Evolutionary conservation across 1,140 invertebrate species (phyloP).

Genomic region (Drosophila melanica): DNA sequence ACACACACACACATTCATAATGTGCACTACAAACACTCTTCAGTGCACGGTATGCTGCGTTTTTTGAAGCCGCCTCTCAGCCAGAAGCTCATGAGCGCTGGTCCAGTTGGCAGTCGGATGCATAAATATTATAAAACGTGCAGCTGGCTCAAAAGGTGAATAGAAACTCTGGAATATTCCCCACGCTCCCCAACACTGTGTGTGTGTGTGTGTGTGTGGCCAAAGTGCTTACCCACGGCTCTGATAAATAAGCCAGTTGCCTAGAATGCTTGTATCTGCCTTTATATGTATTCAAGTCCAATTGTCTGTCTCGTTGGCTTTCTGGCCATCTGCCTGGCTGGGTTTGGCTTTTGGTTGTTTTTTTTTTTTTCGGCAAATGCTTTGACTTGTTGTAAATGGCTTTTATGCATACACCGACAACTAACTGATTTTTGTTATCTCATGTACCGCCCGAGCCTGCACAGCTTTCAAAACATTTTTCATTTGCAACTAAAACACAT

Average conservation of each 20-base stretch:
- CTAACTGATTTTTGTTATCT: conserved; percentile 49
- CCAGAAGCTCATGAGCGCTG: conserved; percentile 43
- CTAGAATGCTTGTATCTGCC: conserved; percentile 27
- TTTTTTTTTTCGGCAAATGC: conserved; percentile 49
- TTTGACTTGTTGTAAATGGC: conserved; percentile 54
- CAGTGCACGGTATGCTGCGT: conserved; percentile 1
- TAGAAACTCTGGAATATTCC: conserved; percentile 22
- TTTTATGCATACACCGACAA: conserved; percentile 56
- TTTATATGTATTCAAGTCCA: conserved; percentile 10
- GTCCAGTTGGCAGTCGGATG: conserved; percentile 66
- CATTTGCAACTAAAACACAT: conserved; percentile 31
- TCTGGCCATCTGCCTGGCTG: conserved; percentile 17
- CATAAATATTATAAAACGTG: conserved; percentile 81
- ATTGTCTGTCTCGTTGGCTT: conserved; percentile 40
- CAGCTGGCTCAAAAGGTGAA: conserved; percentile 66
- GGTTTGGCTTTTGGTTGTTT: conserved; percentile 13
- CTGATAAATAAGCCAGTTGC: conserved; percentile 72
- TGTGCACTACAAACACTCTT: not conserved
- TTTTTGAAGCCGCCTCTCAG: conserved; percentile 25
- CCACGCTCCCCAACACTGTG: conserved; percentile 34
- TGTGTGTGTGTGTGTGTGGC: conserved; percentile 67
- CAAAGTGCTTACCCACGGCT: conserved; percentile 65
- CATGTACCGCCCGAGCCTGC: conserved; percentile 12
- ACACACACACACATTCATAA: conserved; percentile 10
- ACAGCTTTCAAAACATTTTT: conserved; percentile 17